Evolutionary conservation across 1,140 invertebrate genomes (phyloP).

Genomic region (Spodoptera frugiperda): DNA sequence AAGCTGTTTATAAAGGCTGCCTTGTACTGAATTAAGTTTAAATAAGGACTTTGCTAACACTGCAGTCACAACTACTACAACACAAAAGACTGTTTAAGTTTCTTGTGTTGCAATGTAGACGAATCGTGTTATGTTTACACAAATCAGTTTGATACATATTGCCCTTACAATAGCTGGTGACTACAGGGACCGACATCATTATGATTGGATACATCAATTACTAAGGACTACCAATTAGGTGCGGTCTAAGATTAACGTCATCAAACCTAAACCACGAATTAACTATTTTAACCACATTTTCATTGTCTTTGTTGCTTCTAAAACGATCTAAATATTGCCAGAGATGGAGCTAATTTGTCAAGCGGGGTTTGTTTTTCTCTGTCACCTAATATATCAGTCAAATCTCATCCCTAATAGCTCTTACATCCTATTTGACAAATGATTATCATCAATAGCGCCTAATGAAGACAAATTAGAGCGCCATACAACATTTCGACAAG

Average conservation of each 20-base stretch:
- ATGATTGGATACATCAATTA: not conserved
- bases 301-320: too few relatives aligned
- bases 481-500: slow-evolving; percentile 18
- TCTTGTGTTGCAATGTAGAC: not conserved
- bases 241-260: too few relatives aligned
- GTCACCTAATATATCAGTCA: not conserved
- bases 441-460: slow-evolving; percentile 28
- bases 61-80: slow-evolving; percentile 5
- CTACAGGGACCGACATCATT: not conserved
- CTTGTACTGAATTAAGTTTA: slow-evolving; percentile 19
- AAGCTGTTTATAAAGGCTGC: slow-evolving; percentile 12
- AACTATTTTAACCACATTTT: too few relatives aligned
- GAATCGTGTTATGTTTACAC: not conserved
- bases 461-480: slow-evolving; percentile 36
- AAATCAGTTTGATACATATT: slow-evolving; percentile 4
- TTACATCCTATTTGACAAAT: slow-evolving; percentile 35
- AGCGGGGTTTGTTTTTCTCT: not conserved
- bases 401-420: slow-evolving; percentile 28
- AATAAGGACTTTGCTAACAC: slow-evolving; percentile 24
- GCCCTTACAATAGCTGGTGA: not conserved
- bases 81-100: slow-evolving; percentile 4
- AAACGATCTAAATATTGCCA: too few relatives aligned
- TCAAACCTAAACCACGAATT: too few relatives aligned
- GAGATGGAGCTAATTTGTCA: not conserved
- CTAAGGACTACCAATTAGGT: too few relatives aligned